Evolutionary conservation across 1,140 invertebrate species (phyloP).

Genomic region (Thaumetopoea pityocampa): DNA sequence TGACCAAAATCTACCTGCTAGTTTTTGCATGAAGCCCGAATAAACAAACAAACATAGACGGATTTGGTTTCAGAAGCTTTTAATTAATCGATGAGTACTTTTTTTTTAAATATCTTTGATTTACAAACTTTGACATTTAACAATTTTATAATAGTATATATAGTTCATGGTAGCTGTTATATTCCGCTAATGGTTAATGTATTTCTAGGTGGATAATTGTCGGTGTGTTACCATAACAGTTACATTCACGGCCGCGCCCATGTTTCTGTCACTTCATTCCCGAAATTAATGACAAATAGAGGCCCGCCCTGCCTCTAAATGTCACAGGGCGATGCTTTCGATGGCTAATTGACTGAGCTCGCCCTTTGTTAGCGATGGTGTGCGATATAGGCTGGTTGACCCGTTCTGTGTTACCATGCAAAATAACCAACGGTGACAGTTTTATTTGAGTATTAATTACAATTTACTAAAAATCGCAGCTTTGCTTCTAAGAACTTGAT

Average conservation of each 20-base stretch:
- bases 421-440: slow-evolving; percentile 8
- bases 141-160: too few species aligned
- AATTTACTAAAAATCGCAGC: too few species aligned
- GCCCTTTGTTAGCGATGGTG: slow-evolving; percentile 48
- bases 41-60: too few species aligned
- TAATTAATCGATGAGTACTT: too few species aligned
- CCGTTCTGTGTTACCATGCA: slow-evolving; percentile 18
- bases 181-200: background rate
- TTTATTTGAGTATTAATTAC: too few species aligned
- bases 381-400: slow-evolving; percentile 32
- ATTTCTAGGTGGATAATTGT: slow-evolving; percentile 2
- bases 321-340: slow-evolving; percentile 48
- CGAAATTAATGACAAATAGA: slow-evolving; percentile 69
- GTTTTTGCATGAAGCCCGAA: too few species aligned
- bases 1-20: too few species aligned
- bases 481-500: too few species aligned
- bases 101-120: too few species aligned
- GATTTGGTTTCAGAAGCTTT: too few species aligned
- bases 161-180: background rate
- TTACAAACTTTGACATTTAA: too few species aligned
- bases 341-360: slow-evolving; percentile 61
- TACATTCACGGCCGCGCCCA: slow-evolving; percentile 58
- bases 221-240: slow-evolving; percentile 29
- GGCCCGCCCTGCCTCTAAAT: slow-evolving; percentile 55
- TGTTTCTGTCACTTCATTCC: slow-evolving; percentile 64